Evolutionary conservation across 1,140 invertebrate species (phyloP).

Genomic region (Polyergus mexicanus): DNA sequence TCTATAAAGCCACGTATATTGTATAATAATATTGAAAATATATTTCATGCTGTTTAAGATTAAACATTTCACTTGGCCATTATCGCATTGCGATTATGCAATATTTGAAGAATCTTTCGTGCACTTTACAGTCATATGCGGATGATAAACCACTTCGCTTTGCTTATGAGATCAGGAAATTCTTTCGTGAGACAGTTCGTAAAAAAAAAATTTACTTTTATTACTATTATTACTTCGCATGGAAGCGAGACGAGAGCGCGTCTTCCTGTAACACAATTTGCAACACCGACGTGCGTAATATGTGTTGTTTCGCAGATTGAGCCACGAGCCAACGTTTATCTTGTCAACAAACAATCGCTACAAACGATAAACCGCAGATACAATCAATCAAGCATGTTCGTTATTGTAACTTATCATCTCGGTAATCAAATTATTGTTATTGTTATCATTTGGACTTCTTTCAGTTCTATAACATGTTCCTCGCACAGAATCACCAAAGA

Average conservation of each 20-base stretch:
- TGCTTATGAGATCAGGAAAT: slow-evolving; percentile 37
- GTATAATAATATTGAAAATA: background rate
- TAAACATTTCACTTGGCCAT: slow-evolving; percentile 3
- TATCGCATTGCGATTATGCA: background rate
- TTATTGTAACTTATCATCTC: slow-evolving; percentile 6
- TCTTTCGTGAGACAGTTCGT: slow-evolving; percentile 1
- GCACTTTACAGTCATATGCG: background rate
- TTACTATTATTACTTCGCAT: background rate
- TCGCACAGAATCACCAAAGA: background rate
- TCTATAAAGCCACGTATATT: background rate
- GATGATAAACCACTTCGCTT: background rate
- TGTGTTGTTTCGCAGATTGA: slow-evolving; percentile 4
- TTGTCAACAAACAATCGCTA: slow-evolving; percentile 44
- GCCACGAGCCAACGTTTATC: slow-evolving; percentile 15
- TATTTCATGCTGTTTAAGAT: background rate
- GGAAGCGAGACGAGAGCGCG: background rate
- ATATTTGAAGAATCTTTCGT: background rate
- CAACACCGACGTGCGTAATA: slow-evolving; percentile 8
- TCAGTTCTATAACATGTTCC: slow-evolving; percentile 4
- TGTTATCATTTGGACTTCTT: slow-evolving; percentile 17
- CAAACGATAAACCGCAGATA: slow-evolving; percentile 48
- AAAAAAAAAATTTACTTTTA: no score
- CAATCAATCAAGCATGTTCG: background rate
- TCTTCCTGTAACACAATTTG: background rate
- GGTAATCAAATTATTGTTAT: slow-evolving; percentile 29